Base-by-base conservation (phyloP, 2,113 vertebrate species). In the Suricata suricatta region DNA sequence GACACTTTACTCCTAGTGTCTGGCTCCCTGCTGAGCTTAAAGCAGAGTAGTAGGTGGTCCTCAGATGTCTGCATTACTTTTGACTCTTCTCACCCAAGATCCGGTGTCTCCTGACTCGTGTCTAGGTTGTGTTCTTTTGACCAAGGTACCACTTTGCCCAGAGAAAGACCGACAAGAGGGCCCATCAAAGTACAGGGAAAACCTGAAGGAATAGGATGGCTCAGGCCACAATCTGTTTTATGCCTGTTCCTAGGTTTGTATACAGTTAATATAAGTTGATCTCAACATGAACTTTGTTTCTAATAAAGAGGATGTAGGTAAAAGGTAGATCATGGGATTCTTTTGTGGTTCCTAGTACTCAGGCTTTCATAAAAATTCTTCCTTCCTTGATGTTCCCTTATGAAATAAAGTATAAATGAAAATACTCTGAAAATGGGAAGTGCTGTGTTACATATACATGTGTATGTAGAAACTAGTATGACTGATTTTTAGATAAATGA, bases 401-500 rank as follows among this genome's bases (percentile, higher is more conserved):
- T 82, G 38, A 93, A 82, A 35, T 79, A 54, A 72, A 47, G 41
- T 85, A 23, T 68, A 68, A 44, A 50, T 81, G 57, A 95, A 95
- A 77, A 69, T 27, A 54, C 9, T 81, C 60, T 57, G 85, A 90
- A 47, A 92, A 57, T 44, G 64, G 23, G 17, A 89, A 86, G 27
- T 82, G 31, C 66, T 92, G 21, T 83, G 17, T 96, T 57, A 85
- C 9, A 33, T n/a, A 25, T 41, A 60, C 1, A 9, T 11, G 2
- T 47, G 12, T 66, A 38, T 57, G 5, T 94, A 57, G 44, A 85
- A 92, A 47, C 66, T 93, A 63, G 50, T 27, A 33, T 35, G 69
- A 69, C 25, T 84, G 66, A 80, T 79, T 92, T 94, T 31, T 91
- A 74, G 82, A 33, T 93, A 84, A 83, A n/a, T 41, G 41, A 82